Evolutionary conservation across 1,140 invertebrate genomes (phyloP).

Genomic region (Achatina immaculata): DNA sequence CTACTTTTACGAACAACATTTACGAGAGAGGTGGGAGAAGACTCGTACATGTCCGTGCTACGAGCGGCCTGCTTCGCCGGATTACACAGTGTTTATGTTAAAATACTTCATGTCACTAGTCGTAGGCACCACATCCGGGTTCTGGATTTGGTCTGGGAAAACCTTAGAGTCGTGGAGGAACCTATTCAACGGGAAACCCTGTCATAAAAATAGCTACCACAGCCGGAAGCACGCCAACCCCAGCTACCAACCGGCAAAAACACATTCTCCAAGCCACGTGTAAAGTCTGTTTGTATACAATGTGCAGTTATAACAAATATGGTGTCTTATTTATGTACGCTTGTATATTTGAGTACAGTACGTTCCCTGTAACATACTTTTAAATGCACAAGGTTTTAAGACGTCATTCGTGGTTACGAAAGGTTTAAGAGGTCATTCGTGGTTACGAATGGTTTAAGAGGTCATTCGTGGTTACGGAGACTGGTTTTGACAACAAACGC

Average conservation of each 20-base stretch:
- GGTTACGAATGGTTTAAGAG: too few relatives aligned
- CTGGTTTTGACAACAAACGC: too few relatives aligned
- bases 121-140: conserved; percentile 76
- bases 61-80: conserved; percentile 69
- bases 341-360: too few relatives aligned
- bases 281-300: conserved; percentile 23
- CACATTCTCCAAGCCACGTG: conserved; percentile 62
- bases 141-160: conserved; percentile 79
- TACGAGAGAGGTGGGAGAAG: conserved; percentile 78
- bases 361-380: too few relatives aligned
- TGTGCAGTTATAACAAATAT: too few relatives aligned
- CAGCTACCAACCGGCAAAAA: conserved; percentile 58
- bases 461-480: too few relatives aligned
- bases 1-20: conserved; percentile 79
- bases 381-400: too few relatives aligned
- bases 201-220: conserved; percentile 50
- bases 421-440: too few relatives aligned
- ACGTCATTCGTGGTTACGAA: too few relatives aligned
- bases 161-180: conserved; percentile 80
- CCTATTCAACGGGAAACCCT: conserved; percentile 66
- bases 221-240: conserved; percentile 54
- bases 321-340: too few relatives aligned
- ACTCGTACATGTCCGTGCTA: conserved; percentile 78
- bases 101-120: conserved; percentile 76
- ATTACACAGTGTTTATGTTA: conserved; percentile 75